Evolutionary conservation across 1,140 invertebrate species (phyloP), one percentile per base, ranked within the genome.

Genomic region (Harpegnathos saltator): DNA sequence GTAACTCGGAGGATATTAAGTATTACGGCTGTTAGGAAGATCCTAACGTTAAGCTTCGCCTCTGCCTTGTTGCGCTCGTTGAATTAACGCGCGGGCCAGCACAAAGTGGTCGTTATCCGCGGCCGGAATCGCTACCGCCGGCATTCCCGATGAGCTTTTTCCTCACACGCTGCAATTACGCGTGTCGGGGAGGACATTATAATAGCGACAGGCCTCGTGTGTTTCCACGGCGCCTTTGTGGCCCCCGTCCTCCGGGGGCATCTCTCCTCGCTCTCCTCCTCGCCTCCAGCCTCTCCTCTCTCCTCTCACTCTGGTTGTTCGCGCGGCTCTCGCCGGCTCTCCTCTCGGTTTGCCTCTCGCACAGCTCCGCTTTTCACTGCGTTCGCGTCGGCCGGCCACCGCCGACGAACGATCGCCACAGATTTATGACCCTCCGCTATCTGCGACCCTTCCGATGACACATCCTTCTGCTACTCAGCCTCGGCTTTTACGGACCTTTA

Each of bases 381-480:
- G 2, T 63, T 69, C 44, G 48, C 61, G 17, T 48, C 33, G 65
- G 24, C 15, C 58, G n/a, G 68, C 66, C 74, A 73, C 66, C 68
- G 77, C 62, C 48, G 59, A 84, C n/a, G 65, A 80, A 78, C 3
- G 68, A 86, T 78, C 56, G 56, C 29, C 33, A 38, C 33, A 85
- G 85, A 86, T 85, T 86, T 84, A 84, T 73, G 38, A 38, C 33
- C n/a, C 24, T 24, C 71, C 58, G 74, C 68, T 74, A 74, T 85
- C 58, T 81, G 63, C 82, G 72, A 86, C 54, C 74, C 68, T 71
- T 65, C 50, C 24, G n/a, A 29, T 38, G n/a, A 78, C n/a, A 15
- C 12, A 29, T 4, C 19, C 11, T 52, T 38, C 29, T 14, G 58
- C n/a, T n/a, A n/a, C n/a, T n/a, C n/a, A n/a, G n/a, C 50, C 56